Percentiles rank a stretch among this genome's conserved stretches.
Conservation (phyloP, 2,113 vertebrate species). For the Xerus inauris region DNA sequence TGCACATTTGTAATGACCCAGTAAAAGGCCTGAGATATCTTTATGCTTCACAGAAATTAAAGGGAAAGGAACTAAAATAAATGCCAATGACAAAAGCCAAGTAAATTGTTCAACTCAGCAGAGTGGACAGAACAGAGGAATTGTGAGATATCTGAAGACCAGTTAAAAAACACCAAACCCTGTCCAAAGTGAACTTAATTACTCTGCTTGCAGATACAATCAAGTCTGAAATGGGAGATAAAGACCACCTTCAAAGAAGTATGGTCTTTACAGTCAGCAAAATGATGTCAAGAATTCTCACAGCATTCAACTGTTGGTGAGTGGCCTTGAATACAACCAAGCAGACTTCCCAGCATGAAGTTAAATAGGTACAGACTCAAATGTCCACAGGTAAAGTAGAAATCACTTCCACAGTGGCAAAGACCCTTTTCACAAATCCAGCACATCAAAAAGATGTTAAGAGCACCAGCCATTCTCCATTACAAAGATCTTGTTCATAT, state of each 20-base stretch:
- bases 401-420: background rate
- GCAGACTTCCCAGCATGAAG: background rate
- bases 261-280: background rate
- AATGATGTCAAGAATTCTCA: conserved; percentile 12
- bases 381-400: background rate
- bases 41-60: background rate
- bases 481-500: background rate
- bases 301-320: background rate
- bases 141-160: background rate
- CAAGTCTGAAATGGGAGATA: background rate
- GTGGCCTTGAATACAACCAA: background rate
- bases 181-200: background rate
- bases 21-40: background rate
- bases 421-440: background rate
- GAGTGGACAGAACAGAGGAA: background rate
- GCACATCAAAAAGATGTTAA: background rate
- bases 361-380: background rate
- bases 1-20: background rate
- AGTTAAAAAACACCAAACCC: background rate
- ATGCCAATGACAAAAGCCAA: background rate
- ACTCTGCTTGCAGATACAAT: background rate
- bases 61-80: background rate
- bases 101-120: background rate
- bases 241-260: background rate
- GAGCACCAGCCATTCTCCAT: background rate